A percentile compares a stretch with the other conserved stretches of the same genome.
These are phyloP conservation scores for Coregonus sp. DNA, from an alignment of 2,797 vertebrate genomes.

Conservation along the genomic window DNA sequence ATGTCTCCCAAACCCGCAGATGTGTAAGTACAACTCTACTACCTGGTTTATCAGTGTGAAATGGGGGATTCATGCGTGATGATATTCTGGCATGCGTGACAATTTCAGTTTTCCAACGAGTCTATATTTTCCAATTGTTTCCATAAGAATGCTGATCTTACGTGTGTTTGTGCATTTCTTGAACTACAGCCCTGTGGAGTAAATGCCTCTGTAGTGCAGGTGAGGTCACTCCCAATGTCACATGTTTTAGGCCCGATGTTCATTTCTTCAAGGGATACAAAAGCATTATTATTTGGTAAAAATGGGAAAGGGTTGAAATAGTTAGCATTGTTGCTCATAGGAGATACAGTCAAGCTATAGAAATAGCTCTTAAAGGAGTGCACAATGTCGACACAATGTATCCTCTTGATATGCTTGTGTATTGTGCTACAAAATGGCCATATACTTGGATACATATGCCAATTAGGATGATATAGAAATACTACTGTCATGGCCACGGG, in stretches of 20 bases:
- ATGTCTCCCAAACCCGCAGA: slow-evolving; percentile 86
- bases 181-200: slow-evolving; percentile 51
- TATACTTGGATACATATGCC: too few relatives aligned
- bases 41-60: background rate
- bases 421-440: background rate
- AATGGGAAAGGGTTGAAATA: too few relatives aligned
- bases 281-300: background rate
- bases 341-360: background rate
- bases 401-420: background rate
- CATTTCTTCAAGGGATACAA: slow-evolving; percentile 28
- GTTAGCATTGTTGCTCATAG: background rate
- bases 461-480: too few relatives aligned
- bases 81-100: background rate
- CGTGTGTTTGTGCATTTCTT: slow-evolving; percentile 46
- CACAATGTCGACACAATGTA: background rate
- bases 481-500: too few relatives aligned
- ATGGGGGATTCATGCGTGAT: background rate
- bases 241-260: background rate
- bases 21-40: background rate
- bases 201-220: slow-evolving; percentile 56
- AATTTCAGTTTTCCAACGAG: background rate
- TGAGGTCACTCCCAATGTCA: slow-evolving; percentile 44
- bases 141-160: slow-evolving; percentile 19
- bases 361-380: background rate
- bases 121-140: background rate